Percentiles rank a stretch among this genome's conserved stretches.
Conservation (phyloP, 2,113 vertebrate species). For the Indicator maculatus region DNA sequence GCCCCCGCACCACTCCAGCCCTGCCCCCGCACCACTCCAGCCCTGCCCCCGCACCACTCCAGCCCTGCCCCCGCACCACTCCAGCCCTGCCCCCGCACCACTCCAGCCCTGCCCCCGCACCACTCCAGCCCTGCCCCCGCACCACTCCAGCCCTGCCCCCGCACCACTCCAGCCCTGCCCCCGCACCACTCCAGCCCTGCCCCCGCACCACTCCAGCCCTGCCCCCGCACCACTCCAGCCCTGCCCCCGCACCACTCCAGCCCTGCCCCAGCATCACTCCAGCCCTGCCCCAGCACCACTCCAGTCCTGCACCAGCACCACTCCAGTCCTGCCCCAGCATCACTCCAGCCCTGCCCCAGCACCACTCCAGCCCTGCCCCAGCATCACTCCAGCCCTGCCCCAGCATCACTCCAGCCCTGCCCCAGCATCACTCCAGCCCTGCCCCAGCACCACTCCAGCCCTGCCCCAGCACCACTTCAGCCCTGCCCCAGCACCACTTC, state of each 20-base stretch:
- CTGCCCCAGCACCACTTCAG: background rate
- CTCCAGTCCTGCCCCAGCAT: too few relatives aligned
- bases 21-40: background rate
- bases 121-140: background rate
- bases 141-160: background rate
- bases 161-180: background rate
- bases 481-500: fast-evolving
- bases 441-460: background rate
- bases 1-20: fast-evolving
- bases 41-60: background rate
- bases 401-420: background rate
- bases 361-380: background rate
- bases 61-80: background rate
- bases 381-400: background rate
- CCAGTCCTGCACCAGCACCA: too few relatives aligned
- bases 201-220: background rate
- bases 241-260: background rate
- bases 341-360: fast-evolving
- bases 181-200: background rate
- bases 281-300: too few relatives aligned
- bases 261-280: too few relatives aligned
- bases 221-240: background rate
- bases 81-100: background rate
- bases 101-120: fast-evolving
- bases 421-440: background rate